Evolutionary conservation across 2,113 vertebrate genomes (phyloP), one percentile per base, ranked within the genome.

Genomic region (Pantherophis guttatus): DNA sequence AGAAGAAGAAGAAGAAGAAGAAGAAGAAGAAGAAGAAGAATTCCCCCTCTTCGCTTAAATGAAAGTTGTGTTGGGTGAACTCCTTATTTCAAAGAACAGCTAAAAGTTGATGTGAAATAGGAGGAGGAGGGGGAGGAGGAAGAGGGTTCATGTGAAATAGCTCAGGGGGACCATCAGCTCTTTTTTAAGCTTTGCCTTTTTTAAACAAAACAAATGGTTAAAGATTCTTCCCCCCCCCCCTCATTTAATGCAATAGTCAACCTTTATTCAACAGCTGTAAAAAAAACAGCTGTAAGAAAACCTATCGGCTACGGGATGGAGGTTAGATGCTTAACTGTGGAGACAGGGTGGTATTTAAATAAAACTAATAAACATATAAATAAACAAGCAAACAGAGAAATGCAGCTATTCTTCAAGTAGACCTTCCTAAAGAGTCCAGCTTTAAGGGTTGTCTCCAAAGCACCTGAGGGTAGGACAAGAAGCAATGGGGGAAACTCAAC

Each of bases 51-150:
- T 95, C 93, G 33, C 75, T 21, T 90, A 91, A 70, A 88, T 93
- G 88, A 96, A 96, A 95, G 91, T 58, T 58, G 29, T 58, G 1
- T 29, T 23, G 29, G 26, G 26, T 2, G 62, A 65, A 12, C 1
- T 13, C 26, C 62, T 65, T 65, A 65, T 65, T 65, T 65, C 29
- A n/a, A 29, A n/a, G 11, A 65, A 65, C 4, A 0, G 62, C 24
- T 65, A 65, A 65, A 65, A 65, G 62, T 65, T 55, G 54, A 17
- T 17, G 15, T 55, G 54, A 55, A 55, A 55, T 55, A 55, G 13
- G 54, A 55, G 54, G 54, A 5, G 54, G 54, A 54, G 13, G 54
- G 3, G 13, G 54, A 53, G 11, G 53, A 15, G 0, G 15, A 17
- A 5, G 12, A 55, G 5, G 15, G 17, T 1, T 62, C 0, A 26